Base-by-base conservation (phyloP, 2,888 invertebrate species). In the Clistopyga incitator region DNA sequence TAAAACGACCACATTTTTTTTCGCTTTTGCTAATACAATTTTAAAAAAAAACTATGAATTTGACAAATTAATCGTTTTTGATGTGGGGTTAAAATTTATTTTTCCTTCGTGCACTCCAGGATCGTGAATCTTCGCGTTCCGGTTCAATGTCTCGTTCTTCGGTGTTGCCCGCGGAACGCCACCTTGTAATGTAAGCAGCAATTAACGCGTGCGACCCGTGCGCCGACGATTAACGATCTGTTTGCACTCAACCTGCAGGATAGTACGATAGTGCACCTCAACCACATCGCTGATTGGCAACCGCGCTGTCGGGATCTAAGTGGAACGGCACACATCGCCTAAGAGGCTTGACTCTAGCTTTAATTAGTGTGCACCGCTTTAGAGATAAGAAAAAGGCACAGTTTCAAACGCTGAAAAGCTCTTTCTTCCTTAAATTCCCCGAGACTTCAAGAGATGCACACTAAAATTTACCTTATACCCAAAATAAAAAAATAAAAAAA, bases 141-240 rank as follows among this genome's bases (percentile, higher is more conserved):
- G 61, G 10, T 70, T 78, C 54, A 13, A 34, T 10, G 4, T 64
- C 45, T 77, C 23, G 45, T 59, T 72, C 34, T 18, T 25, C 67
- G 52, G 42, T 65, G 56, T 59, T 59, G 29, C 42, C 56, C 74
- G 38, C 70, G 50, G 65, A 65, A 20, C 25, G 29, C 71, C 18
- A 76, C 34, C 50, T 20, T 67, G 79, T 83, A 72, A 79, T 79
- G 79, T 72, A 83, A 79, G 79, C 83, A 79, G 76, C 76, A 79
- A 83, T 83, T 83, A 83, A 79, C 79, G 79, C 61, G 79, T 56
- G 71, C 25, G 78, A 64, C 42, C 56, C 47, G 59, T 52, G 47
- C 72, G 65, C 79, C 72, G n/a, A 72, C 79, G 79, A 83, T 83
- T 79, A 83, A 83, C 83, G 83, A 79, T 83, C 79, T 83, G 76